Conservation (phyloP, 53 echinoderm and acorn worm species). For the Arbacia lixula region DNA sequence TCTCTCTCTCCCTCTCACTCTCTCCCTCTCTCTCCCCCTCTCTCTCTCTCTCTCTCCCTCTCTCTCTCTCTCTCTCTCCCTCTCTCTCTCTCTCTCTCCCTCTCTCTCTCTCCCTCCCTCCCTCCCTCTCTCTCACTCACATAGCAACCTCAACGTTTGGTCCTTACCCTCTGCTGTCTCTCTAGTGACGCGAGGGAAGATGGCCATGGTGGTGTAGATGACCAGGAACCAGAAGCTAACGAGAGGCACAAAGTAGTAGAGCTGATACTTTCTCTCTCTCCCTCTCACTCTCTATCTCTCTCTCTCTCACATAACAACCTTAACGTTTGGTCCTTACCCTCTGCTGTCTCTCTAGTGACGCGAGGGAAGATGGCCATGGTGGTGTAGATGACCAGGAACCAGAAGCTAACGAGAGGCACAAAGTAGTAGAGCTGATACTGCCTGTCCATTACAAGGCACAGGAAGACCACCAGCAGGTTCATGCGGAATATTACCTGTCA, state of each 20-base stretch:
- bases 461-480: constrained; percentile 87
- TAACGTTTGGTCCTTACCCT: no score
- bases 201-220: constrained; percentile 86
- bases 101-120: no score
- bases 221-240: constrained; percentile 96
- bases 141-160: no score
- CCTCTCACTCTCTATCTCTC: no score
- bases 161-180: constrained; percentile 84
- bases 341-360: constrained; percentile 79
- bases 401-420: constrained; percentile 96
- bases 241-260: constrained; percentile 99
- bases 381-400: constrained; percentile 89
- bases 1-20: no score
- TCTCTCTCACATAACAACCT: no score
- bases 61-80: no score
- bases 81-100: no score
- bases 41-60: no score
- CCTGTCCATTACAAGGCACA: constrained; percentile 94
- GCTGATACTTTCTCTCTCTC: constrained; percentile 94
- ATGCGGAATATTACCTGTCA: constrained; percentile 85
- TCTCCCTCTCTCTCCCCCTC: no score
- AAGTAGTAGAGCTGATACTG: constrained; percentile 99
- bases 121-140: no score
- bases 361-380: constrained; percentile 90
- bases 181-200: constrained; percentile 81